Conservation (phyloP, 2,888 invertebrate species). For the Scelioninae gen. 1 region DNA sequence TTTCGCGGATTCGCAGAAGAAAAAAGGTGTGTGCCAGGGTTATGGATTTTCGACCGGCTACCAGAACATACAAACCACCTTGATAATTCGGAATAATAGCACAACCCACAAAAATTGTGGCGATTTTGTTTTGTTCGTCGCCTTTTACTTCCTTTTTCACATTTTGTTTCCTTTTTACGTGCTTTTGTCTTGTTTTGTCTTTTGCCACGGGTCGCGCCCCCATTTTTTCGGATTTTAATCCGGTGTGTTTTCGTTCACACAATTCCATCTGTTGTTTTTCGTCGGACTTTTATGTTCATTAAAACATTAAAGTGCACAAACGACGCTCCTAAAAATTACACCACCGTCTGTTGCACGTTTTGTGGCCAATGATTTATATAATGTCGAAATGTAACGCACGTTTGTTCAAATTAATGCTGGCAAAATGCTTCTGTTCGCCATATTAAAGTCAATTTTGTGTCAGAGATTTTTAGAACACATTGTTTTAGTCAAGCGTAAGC, state of each 20-base stretch:
- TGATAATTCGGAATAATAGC: constrained; percentile 22
- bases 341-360: not conserved
- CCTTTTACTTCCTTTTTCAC: not conserved
- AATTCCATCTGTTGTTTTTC: constrained; percentile 36
- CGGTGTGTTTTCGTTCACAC: constrained; percentile 20
- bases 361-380: constrained; percentile 18
- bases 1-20: constrained; percentile 57
- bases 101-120: constrained; percentile 10
- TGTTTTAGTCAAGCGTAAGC: no score
- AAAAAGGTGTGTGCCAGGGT: constrained; percentile 30
- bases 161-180: no score
- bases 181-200: constrained; percentile 10
- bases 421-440: not conserved
- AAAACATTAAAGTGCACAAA: constrained; percentile 38
- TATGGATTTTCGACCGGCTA: constrained; percentile 42
- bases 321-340: constrained; percentile 12
- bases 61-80: constrained; percentile 27
- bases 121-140: constrained; percentile 9
- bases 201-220: not conserved
- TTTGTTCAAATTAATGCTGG: not conserved
- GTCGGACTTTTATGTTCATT: constrained; percentile 30
- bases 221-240: constrained; percentile 8
- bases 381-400: not conserved
- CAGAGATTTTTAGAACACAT: no score
- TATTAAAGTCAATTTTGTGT: no score